Base-by-base conservation (phyloP, 2,888 invertebrate species). In the Pandemis cinnamomeana region DNA sequence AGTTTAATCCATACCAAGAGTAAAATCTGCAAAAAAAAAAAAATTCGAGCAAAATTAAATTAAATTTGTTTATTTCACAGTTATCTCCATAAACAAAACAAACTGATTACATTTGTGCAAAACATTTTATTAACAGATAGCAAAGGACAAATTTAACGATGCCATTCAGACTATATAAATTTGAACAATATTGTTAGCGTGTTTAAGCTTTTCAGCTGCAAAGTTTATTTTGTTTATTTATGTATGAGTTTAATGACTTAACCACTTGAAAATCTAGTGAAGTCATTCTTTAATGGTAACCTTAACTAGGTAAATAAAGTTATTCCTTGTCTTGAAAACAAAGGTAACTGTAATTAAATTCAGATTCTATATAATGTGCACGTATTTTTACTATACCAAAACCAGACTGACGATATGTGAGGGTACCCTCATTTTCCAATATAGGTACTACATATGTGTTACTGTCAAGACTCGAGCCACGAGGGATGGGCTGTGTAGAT, bases 191-290 rank as follows among this genome's bases (percentile, higher is more conserved):
- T 11, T 10, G 3, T 46, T 58, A n/a, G 5, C 5, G 20, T 6
- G 13, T 20, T 44, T 46, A 41, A 61, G 20, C 6, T 61, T 42
- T 13, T 0, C 61, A 61, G 61, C 10, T 61, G n/a, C 61, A 61
- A 41, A n/a, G 2, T 64, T 58, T 13, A 13, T 2, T 44, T 44
- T 44, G 55, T 44, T 58, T 68, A 55, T 15, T 15, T 42, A 67
- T n/a, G 10, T 55, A 15, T 15, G 55, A 67, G 67, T 55, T 58
- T 20, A 27, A 67, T 67, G 67, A 58, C 67, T 58, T 58, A 58
- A 55, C 64, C 27, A 8, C 46, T 64, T 36, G 67, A n/a, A 13
- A 46, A 58, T 1, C 44, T 7, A 20, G 20, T 68, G 41, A 27
- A 55, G 44, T 44, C 20, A 58, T 55, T 11, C 27, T 20, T 71